Percentiles rank a stretch among this genome's conserved stretches.
These are phyloP conservation scores for Venustaconcha ellipsiformis DNA, from an alignment of 1,140 invertebrate genomes.

Conservation along the genomic window DNA sequence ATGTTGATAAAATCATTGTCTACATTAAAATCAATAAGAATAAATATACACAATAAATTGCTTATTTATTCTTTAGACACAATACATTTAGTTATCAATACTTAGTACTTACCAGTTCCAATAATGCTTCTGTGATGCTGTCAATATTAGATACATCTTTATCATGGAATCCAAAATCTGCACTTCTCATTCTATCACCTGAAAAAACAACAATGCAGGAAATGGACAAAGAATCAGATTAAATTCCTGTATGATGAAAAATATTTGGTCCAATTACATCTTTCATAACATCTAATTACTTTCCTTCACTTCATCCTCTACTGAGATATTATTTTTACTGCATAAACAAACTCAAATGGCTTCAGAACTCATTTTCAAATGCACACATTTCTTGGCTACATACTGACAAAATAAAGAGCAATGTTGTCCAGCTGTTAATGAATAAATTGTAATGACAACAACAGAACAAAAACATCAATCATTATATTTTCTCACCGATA, in stretches of 20 bases:
- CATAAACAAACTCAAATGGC: too few species aligned
- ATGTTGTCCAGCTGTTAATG: too few species aligned
- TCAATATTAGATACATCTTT: slow-evolving; percentile 62
- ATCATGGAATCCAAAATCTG: slow-evolving; percentile 59
- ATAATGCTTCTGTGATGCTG: slow-evolving; percentile 57
- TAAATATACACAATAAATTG: not conserved
- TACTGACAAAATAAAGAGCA: too few species aligned
- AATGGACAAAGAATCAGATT: not conserved
- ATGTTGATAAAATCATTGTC: not conserved
- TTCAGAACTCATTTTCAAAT: too few species aligned
- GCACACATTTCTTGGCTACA: too few species aligned
- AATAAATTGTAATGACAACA: too few species aligned
- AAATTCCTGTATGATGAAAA: not conserved
- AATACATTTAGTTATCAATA: not conserved
- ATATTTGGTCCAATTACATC: not conserved
- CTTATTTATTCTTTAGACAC: not conserved
- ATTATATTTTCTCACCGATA: too few species aligned
- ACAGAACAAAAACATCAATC: too few species aligned
- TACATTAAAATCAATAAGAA: not conserved
- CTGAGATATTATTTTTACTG: too few species aligned
- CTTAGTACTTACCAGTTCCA: slow-evolving; percentile 54
- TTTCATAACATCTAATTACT: not conserved
- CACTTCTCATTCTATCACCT: slow-evolving; percentile 58
- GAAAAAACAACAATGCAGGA: slow-evolving; percentile 14
- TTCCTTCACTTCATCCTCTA: too few species aligned